Evolutionary conservation across 2,888 invertebrate species (phyloP).

Genomic region (Clanis bilineata): DNA sequence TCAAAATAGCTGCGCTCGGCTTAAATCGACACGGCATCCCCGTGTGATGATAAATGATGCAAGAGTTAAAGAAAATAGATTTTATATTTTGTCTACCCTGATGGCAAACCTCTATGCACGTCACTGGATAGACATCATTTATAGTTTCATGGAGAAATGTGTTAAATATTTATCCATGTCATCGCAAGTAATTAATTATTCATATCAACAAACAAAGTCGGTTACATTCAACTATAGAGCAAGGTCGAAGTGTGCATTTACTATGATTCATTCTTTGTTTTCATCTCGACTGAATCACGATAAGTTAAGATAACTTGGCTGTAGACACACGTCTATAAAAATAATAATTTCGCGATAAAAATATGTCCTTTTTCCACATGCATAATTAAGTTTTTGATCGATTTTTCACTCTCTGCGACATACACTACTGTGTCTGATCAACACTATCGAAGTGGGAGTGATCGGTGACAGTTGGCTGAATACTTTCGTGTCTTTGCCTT

Average conservation of each 20-base stretch:
- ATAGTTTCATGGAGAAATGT: neutral
- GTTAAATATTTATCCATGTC: slow-evolving; percentile 10
- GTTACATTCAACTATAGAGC: slow-evolving; percentile 29
- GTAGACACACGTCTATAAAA: neutral
- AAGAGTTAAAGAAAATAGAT: too few relatives aligned
- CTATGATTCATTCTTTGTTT: slow-evolving; percentile 36
- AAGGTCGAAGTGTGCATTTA: slow-evolving; percentile 31
- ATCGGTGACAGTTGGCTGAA: slow-evolving; percentile 43
- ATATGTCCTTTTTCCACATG: slow-evolving; percentile 23
- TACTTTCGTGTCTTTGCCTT: slow-evolving; percentile 20
- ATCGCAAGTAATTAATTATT: neutral
- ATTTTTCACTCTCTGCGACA: slow-evolving; percentile 48
- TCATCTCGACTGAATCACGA: slow-evolving; percentile 24
- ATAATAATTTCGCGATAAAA: slow-evolving; percentile 10
- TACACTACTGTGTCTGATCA: slow-evolving; percentile 32
- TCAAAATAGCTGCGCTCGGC: too few relatives aligned
- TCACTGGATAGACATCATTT: too few relatives aligned
- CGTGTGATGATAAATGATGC: too few relatives aligned
- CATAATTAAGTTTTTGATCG: slow-evolving; percentile 51
- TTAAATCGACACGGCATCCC: too few relatives aligned
- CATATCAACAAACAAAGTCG: neutral
- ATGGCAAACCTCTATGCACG: too few relatives aligned
- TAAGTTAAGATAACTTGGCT: slow-evolving; percentile 3
- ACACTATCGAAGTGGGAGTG: slow-evolving; percentile 48
- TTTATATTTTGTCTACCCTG: too few relatives aligned